phyloP scores from a whole-genome alignment of 2,888 invertebrate genomes.

The Horisme vitalbata region DNA sequence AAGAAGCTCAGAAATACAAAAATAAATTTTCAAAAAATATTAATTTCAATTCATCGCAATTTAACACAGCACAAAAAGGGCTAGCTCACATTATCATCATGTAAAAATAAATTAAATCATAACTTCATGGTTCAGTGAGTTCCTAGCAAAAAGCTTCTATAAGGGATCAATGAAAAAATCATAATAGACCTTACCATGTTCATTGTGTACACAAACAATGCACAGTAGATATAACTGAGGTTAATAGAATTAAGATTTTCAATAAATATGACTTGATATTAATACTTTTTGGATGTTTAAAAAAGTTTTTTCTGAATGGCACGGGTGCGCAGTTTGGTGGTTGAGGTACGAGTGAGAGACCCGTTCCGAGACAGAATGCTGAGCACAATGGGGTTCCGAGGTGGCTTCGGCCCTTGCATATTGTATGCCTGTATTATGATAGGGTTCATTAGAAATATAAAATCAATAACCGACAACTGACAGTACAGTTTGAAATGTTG shows the following conservation, averaged over 20 bases:
- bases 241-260: constrained; percentile 59
- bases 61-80: constrained; percentile 40
- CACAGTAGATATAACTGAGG: constrained; percentile 52
- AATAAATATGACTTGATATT: constrained; percentile 54
- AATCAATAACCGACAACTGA: constrained; percentile 57
- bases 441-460: constrained; percentile 60
- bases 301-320: constrained; percentile 51
- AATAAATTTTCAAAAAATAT: constrained; percentile 29
- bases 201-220: constrained; percentile 76
- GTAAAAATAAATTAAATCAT: constrained; percentile 82
- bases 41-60: constrained; percentile 26
- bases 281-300: constrained; percentile 51
- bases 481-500: constrained; percentile 16
- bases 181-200: constrained; percentile 77
- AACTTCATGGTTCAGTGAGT: constrained; percentile 73
- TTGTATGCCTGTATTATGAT: constrained; percentile 54
- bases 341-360: constrained; percentile 67
- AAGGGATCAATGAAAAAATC: constrained; percentile 56
- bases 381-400: constrained; percentile 68
- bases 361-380: constrained; percentile 53
- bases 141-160: constrained; percentile 47
- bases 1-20: constrained; percentile 18
- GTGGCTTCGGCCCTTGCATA: constrained; percentile 56
- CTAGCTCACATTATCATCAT: constrained; percentile 63
- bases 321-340: constrained; percentile 67